Evolutionary conservation across 2,888 invertebrate species (phyloP), one percentile per base, ranked within the genome.

Genomic region (Coleophora flavipennella): DNA sequence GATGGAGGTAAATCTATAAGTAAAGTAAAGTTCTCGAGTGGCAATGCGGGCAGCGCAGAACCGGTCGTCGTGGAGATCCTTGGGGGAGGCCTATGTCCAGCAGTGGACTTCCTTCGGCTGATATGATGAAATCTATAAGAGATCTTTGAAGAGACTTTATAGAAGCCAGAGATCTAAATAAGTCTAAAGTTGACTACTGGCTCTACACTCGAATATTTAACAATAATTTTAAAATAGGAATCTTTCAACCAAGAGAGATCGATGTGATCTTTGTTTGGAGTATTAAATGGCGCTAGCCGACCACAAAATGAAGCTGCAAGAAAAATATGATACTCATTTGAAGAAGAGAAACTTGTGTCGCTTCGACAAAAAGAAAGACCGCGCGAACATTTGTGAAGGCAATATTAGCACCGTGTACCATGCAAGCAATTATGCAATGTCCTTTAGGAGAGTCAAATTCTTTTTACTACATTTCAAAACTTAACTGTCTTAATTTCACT

Each of bases 241-340:
- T 40, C 31, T 38, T 38, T 38, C 34, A 38, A 12, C 41, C 48
- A 45, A 45, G 33, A 48, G 45, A 40, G 45, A 48, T 29, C 13
- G 28, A 31, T 48, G 46, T 31, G 41, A 46, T 25, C 8, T 38
- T 20, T 48, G 44, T 35, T 7, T 42, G 12, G 11, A 36, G 13
- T 44, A 35, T 26, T 32, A 45, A 37, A n/a, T 37, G 4, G 41
- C 41, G 11, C 10, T 35, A 7, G 13, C 26, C 6, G 27, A 27
- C 9, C 7, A 8, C 6, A 9, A 6, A 27, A 6, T 27, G 9
- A 6, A 27, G 9, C 9, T 40, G 7, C 14, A 46, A 38, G 13
- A 31, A 28, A 39, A 41, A 26, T 42, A 39, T 28, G 41, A 46
- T 12, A 14, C 13, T 7, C 43, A 48, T 25, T 8, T 44, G 2